These are phyloP conservation scores for Melospiza georgiana DNA, from an alignment of 2,113 vertebrate genomes.

Conservation along the genomic window DNA sequence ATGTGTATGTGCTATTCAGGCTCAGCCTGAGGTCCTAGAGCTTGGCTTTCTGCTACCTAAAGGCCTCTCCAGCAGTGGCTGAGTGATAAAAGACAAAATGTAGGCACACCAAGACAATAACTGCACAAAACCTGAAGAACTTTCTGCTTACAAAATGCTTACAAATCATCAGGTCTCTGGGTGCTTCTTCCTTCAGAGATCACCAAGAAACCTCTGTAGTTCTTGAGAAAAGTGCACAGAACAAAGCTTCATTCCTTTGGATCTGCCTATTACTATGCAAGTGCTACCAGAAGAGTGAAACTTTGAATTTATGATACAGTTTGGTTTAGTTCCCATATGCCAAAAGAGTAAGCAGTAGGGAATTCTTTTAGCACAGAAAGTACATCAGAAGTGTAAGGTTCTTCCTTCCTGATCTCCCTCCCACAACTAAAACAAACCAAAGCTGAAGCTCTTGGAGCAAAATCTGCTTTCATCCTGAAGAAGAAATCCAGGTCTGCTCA, in stretches of 20 bases:
- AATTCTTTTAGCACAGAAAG: neutral
- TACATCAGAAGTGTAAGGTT: neutral
- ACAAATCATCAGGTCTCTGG: neutral
- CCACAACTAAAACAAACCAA: neutral
- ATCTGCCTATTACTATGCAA: neutral
- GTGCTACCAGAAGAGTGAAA: neutral
- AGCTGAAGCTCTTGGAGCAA: neutral
- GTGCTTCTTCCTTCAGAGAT: neutral
- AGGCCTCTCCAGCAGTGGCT: neutral
- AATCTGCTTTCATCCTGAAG: neutral
- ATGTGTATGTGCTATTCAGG: neutral
- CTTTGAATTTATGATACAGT: neutral
- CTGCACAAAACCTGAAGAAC: neutral
- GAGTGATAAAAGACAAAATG: neutral
- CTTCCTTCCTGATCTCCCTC: neutral
- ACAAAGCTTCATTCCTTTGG: neutral
- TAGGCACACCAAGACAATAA: neutral
- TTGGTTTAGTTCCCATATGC: neutral
- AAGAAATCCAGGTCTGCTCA: neutral
- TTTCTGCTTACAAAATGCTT: neutral
- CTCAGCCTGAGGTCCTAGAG: neutral
- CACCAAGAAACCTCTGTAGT: neutral
- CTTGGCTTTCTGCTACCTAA: neutral
- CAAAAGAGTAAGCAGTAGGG: neutral
- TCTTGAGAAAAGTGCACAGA: neutral